Evolutionary conservation across 2,113 vertebrate genomes (phyloP).

Genomic region (Haplochromis vanheusdeni): DNA sequence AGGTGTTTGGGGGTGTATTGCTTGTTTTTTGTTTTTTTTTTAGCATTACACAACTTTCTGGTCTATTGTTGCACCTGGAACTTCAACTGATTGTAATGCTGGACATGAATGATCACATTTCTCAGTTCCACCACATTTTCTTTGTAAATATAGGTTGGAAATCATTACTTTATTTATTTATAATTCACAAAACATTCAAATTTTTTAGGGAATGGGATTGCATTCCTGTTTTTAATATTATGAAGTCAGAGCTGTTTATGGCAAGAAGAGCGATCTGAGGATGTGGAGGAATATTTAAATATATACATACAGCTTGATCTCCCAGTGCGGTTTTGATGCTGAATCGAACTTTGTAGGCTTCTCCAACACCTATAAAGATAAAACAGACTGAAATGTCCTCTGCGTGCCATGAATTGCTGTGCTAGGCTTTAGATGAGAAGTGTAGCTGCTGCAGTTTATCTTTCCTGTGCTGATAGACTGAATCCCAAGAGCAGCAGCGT

Average conservation of each 20-base stretch:
- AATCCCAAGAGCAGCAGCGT: background rate
- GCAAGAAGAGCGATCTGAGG: background rate
- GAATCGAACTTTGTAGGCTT: conserved; percentile 86
- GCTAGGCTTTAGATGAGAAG: background rate
- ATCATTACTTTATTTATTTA: background rate
- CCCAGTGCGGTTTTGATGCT: conserved; percentile 86
- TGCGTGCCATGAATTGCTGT: background rate
- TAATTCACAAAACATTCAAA: background rate
- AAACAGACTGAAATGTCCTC: background rate
- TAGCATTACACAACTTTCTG: background rate
- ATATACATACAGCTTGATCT: conserved; percentile 79
- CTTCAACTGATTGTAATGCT: background rate
- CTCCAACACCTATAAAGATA: conserved; percentile 69
- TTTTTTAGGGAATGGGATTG: background rate
- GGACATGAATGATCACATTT: background rate
- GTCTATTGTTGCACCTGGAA: background rate
- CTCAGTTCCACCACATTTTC: background rate
- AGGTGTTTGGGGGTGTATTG: background rate
- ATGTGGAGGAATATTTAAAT: background rate
- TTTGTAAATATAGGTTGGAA: background rate
- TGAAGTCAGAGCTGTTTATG: background rate
- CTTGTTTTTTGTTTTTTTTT: accelerated
- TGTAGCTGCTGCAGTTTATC: background rate
- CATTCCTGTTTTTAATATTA: background rate
- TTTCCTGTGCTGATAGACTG: background rate